Percentiles rank a stretch among this genome's conserved stretches.
These are phyloP conservation scores for Papilio gigon DNA, from an alignment of 2,888 invertebrate genomes.

Conservation along the genomic window DNA sequence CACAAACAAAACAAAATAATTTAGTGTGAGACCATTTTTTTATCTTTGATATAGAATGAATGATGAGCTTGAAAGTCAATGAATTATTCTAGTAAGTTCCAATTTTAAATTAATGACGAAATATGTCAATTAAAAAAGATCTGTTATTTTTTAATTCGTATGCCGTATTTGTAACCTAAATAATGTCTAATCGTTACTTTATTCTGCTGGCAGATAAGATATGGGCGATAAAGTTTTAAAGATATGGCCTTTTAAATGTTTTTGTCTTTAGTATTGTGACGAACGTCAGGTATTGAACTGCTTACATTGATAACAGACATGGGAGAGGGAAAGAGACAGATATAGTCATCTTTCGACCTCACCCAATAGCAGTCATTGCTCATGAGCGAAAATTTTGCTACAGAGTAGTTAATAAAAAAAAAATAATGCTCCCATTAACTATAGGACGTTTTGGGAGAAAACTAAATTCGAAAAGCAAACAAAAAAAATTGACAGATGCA, in stretches of 20 bases:
- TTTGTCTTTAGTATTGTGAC: slow-evolving; percentile 6
- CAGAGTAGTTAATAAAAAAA: background rate
- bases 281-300: slow-evolving; percentile 7
- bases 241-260: slow-evolving; percentile 1
- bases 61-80: too few relatives aligned
- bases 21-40: too few relatives aligned
- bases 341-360: background rate
- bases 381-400: background rate
- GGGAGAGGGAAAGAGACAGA: background rate
- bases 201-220: slow-evolving; percentile 7
- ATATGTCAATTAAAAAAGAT: background rate
- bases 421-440: background rate
- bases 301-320: background rate
- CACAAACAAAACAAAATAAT: too few relatives aligned
- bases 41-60: too few relatives aligned
- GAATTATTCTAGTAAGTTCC: too few relatives aligned
- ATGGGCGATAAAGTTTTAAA: background rate
- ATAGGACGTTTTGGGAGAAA: too few relatives aligned
- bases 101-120: background rate
- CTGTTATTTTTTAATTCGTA: background rate
- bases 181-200: background rate
- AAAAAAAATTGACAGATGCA: background rate
- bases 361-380: background rate
- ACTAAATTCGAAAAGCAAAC: too few relatives aligned
- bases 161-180: background rate